Percentiles rank a stretch among this genome's conserved stretches.
Conservation (phyloP, 2,113 vertebrate species). For the Callospermophilus lateralis region DNA sequence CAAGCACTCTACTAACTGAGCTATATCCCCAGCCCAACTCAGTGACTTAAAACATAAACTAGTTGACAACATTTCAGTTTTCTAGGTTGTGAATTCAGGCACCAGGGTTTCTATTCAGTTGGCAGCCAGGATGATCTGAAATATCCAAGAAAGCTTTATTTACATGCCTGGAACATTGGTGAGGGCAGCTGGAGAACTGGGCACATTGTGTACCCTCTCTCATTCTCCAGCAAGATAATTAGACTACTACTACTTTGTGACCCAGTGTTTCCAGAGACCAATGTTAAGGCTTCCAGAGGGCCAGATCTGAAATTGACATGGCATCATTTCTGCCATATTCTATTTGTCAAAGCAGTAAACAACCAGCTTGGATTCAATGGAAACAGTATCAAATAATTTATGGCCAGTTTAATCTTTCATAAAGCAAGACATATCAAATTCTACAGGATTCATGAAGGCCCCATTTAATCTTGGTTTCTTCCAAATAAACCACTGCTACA, state of each 20-base stretch:
- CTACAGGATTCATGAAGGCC: not conserved
- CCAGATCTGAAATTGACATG: not conserved
- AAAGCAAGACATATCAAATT: slow-evolving; percentile 4
- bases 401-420: not conserved
- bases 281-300: not conserved
- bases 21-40: too few relatives aligned
- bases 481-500: not conserved
- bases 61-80: not conserved
- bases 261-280: not conserved
- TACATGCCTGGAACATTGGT: not conserved
- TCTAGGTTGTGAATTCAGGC: slow-evolving; percentile 16
- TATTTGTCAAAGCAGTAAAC: not conserved
- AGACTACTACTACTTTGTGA: not conserved
- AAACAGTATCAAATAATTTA: not conserved
- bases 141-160: not conserved
- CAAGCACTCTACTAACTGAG: too few relatives aligned
- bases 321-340: not conserved
- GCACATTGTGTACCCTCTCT: not conserved
- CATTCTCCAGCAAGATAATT: not conserved
- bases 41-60: not conserved
- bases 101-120: not conserved
- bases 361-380: not conserved
- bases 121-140: not conserved
- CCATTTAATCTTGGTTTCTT: not conserved
- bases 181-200: not conserved